Conservation (phyloP, 2,888 invertebrate genomes). For the Cyrtodaria siliqua region DNA sequence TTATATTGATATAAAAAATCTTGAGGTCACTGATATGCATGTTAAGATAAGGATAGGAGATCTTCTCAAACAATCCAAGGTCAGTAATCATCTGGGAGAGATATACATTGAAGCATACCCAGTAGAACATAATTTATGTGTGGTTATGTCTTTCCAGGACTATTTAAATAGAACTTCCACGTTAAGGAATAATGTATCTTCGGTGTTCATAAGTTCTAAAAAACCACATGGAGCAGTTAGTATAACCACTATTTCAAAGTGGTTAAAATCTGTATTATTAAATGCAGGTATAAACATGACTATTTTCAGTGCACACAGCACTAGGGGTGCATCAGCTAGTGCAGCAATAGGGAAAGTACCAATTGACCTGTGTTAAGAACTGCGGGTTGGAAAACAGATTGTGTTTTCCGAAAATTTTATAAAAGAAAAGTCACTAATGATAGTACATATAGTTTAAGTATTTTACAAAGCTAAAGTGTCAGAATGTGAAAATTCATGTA, state of each 20-base stretch:
- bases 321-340: conserved; percentile 2
- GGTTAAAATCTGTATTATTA: background rate
- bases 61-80: too few species aligned
- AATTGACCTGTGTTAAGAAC: conserved; percentile 3
- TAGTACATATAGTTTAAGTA: background rate
- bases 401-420: too few species aligned
- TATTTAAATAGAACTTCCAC: background rate
- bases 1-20: conserved; percentile 26
- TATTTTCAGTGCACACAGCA: background rate
- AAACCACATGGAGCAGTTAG: background rate
- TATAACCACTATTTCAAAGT: background rate
- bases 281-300: conserved; percentile 3
- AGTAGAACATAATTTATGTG: too few species aligned
- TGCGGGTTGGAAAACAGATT: too few species aligned
- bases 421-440: too few species aligned
- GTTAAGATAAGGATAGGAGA: too few species aligned
- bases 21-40: conserved; percentile 16
- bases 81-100: too few species aligned
- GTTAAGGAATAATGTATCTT: background rate
- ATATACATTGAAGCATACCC: too few species aligned
- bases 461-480: background rate
- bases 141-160: too few species aligned
- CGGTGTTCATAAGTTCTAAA: background rate
- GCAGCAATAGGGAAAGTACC: background rate
- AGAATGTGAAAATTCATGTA: too few species aligned